Evolutionary conservation across 2,888 invertebrate species (phyloP), one percentile per base, ranked within the genome.

Genomic region (Micoletzkya japonica): DNA sequence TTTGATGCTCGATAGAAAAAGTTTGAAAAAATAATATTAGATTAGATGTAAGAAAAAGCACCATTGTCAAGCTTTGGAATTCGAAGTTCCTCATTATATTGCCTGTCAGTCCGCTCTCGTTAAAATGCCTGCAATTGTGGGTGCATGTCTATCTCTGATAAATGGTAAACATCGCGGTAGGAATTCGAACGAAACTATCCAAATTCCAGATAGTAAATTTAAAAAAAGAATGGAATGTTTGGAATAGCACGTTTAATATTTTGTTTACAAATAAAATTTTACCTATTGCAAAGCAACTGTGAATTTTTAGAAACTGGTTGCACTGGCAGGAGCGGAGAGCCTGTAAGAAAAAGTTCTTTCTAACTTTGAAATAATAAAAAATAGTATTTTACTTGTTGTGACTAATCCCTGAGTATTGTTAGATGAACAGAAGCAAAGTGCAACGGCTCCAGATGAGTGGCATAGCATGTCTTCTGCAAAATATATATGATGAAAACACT

Each of bases 401-500:
- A 44, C 28, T 0, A 2, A 1, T 36, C 54, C 64, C 2, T 54
- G 10, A 14, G 44, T 20, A 10, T 14, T 37, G 4, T 30, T 26
- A 4, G 26, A 17, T 2, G 64, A 54, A 54, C 64, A 66, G 64
- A 66, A 66, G 37, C 64, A 66, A n/a, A 66, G 28, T 4, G 64
- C 64, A 2, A 44, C 44, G 14, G 64, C 7, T 1, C 64, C 54
- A 20, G 30, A 54, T 2, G 64, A 36, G 28, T 66, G 64, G 28
- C 64, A 66, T 52, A 66, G 54, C 36, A 63, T 34, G 4, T 32
- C 49, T 2, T 7, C 63, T 63, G 63, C 1, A 61, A n/a, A n/a
- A n/a, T n/a, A n/a, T n/a, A n/a, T n/a, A n/a, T n/a, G n/a, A n/a
- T n/a, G n/a, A n/a, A n/a, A n/a, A n/a, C n/a, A n/a, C n/a, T n/a